Evolutionary conservation across 1,140 invertebrate species (phyloP).

Genomic region (Teleopsis dalmanni): DNA sequence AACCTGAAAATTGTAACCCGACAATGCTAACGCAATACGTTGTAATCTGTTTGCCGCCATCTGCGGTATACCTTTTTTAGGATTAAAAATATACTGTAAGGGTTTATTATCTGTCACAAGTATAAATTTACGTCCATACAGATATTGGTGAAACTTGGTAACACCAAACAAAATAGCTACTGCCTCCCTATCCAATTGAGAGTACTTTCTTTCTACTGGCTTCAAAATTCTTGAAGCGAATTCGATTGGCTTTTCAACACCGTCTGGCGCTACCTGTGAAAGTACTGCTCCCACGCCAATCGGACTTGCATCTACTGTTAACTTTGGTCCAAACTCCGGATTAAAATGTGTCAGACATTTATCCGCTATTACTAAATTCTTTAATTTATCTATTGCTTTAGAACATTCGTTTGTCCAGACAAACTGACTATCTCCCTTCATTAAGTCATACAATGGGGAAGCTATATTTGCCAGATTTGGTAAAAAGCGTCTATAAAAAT

Average conservation of each 20-base stretch:
- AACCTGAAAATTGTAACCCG: constrained; percentile 18
- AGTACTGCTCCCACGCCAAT: constrained; percentile 43
- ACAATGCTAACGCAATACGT: constrained; percentile 26
- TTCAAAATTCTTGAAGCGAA: constrained; percentile 45
- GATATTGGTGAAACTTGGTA: constrained; percentile 40
- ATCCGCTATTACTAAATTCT: background rate
- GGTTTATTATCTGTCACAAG: constrained; percentile 47
- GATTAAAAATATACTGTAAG: constrained; percentile 40
- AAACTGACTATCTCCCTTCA: constrained; percentile 1
- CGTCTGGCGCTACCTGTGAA: constrained; percentile 35
- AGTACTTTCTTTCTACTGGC: constrained; percentile 43
- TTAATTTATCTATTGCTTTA: background rate
- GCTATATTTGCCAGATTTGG: constrained; percentile 24
- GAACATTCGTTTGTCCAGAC: background rate
- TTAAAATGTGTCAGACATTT: constrained; percentile 12
- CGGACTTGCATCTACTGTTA: constrained; percentile 1
- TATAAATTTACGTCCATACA: constrained; percentile 44
- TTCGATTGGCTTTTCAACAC: constrained; percentile 40
- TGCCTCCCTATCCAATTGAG: constrained; percentile 47
- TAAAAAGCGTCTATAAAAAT: constrained; percentile 36
- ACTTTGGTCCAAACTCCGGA: background rate
- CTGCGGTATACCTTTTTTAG: constrained; percentile 30
- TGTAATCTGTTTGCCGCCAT: constrained; percentile 21
- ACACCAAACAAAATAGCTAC: constrained; percentile 42
- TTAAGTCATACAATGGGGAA: constrained; percentile 25